Conservation (phyloP, 2,888 invertebrate genomes). For the Cataglyphis livida region DNA sequence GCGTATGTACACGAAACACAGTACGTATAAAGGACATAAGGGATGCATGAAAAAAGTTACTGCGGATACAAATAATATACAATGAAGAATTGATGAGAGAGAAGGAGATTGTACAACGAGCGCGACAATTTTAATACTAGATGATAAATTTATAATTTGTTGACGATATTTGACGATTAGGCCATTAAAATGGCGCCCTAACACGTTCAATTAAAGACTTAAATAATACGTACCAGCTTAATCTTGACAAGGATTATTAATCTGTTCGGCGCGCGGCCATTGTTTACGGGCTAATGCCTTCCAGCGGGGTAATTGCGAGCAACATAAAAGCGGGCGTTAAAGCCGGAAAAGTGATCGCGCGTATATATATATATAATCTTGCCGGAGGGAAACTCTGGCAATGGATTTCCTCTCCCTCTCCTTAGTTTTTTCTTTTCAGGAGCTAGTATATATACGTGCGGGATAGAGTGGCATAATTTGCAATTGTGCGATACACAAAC, state of each 20-base stretch:
- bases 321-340: slow-evolving; percentile 54
- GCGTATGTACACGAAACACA: slow-evolving; percentile 17
- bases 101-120: neutral
- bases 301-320: slow-evolving; percentile 54
- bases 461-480: slow-evolving; percentile 59
- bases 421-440: neutral
- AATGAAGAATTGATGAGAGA: neutral
- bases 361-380: slow-evolving; percentile 35
- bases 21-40: neutral
- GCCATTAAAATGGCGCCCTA: slow-evolving; percentile 27
- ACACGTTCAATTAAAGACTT: slow-evolving; percentile 40
- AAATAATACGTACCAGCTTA: slow-evolving; percentile 45
- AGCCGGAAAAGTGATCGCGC: slow-evolving; percentile 55
- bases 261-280: slow-evolving; percentile 51
- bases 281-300: slow-evolving; percentile 54
- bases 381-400: slow-evolving; percentile 50
- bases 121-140: neutral
- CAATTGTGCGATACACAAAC: slow-evolving; percentile 54
- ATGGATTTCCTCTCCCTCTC: slow-evolving; percentile 42
- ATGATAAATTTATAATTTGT: slow-evolving; percentile 12
- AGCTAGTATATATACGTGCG: slow-evolving; percentile 32
- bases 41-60: slow-evolving; percentile 24
- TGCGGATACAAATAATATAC: neutral
- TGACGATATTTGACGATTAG: slow-evolving; percentile 25
- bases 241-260: slow-evolving; percentile 51